Evolutionary conservation across 2,797 vertebrate genomes (phyloP).

Genomic region (Pteronotus mesoamericanus): DNA sequence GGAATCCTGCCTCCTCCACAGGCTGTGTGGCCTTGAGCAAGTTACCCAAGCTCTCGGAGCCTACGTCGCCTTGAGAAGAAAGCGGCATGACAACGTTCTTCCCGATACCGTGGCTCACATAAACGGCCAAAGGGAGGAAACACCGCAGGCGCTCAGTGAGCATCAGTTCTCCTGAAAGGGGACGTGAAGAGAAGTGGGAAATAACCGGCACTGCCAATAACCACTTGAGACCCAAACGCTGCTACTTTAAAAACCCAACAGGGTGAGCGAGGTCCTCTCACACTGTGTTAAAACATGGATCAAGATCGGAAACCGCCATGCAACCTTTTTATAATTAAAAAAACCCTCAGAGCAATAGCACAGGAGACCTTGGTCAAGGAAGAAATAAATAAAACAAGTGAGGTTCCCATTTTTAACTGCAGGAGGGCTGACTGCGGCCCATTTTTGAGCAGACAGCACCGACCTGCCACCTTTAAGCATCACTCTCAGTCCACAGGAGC

Average conservation of each 20-base stretch:
- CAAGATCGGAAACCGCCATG: neutral
- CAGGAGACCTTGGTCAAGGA: neutral
- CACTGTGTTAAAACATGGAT: neutral
- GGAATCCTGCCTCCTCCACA: neutral
- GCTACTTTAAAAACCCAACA: neutral
- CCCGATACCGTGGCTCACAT: neutral
- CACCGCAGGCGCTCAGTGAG: neutral
- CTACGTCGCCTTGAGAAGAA: neutral
- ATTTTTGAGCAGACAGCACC: neutral
- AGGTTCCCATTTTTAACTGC: neutral
- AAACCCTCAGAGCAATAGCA: neutral
- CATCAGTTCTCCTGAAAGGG: neutral
- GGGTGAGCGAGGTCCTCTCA: neutral
- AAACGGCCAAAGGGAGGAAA: neutral
- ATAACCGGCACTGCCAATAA: neutral
- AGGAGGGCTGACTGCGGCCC: neutral
- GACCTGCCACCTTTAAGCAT: no score
- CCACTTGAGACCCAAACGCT: neutral
- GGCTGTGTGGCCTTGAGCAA: neutral
- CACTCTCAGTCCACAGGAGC: accelerated
- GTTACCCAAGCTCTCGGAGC: neutral
- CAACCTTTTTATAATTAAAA: neutral
- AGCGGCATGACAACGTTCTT: neutral
- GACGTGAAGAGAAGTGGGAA: neutral
- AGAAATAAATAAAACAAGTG: neutral